These are phyloP conservation scores for Lampris incognitus DNA, from an alignment of 2,113 vertebrate genomes.

Conservation along the genomic window DNA sequence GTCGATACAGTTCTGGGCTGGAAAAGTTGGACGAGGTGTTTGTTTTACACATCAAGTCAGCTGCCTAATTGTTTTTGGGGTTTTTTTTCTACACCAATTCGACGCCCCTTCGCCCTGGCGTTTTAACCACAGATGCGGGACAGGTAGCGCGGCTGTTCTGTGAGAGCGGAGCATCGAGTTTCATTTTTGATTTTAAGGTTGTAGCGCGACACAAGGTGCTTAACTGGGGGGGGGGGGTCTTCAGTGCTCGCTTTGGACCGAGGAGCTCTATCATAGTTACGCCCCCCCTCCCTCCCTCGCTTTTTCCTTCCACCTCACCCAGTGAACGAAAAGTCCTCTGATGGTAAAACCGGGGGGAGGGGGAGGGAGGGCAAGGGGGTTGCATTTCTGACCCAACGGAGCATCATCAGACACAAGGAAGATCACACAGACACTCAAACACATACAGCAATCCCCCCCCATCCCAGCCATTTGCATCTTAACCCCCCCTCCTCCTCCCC, in stretches of 20 bases:
- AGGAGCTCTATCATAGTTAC: slow-evolving; percentile 53
- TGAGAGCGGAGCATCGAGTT: slow-evolving; percentile 60
- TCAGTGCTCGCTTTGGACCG: slow-evolving; percentile 51
- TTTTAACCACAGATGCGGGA: slow-evolving; percentile 57
- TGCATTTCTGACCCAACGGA: slow-evolving; percentile 57
- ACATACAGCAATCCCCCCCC: slow-evolving; percentile 60
- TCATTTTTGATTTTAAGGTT: slow-evolving; percentile 67
- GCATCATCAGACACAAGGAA: slow-evolving; percentile 56
- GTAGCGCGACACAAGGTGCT: slow-evolving; percentile 72
- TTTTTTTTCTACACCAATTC: slow-evolving; percentile 39
- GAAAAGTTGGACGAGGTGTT: slow-evolving; percentile 60
- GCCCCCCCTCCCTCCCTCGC: slow-evolving; percentile 39
- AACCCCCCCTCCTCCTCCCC: slow-evolving; percentile 41
- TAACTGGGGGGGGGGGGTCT: slow-evolving; percentile 41
- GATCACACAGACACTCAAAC: slow-evolving; percentile 71
- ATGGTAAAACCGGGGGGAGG: slow-evolving; percentile 27
- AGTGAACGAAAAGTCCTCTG: slow-evolving; percentile 37
- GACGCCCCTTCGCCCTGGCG: slow-evolving; percentile 37
- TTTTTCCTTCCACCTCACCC: slow-evolving; percentile 18
- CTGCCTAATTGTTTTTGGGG: slow-evolving; percentile 31
- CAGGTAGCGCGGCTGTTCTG: slow-evolving; percentile 53
- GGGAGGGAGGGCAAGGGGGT: not conserved
- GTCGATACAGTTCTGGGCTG: slow-evolving; percentile 56
- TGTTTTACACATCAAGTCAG: slow-evolving; percentile 60
- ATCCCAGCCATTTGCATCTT: slow-evolving; percentile 57